A percentile compares a stretch with the other conserved stretches of the same genome.
These are phyloP conservation scores for Brachionus rotundiformis DNA, from an alignment of 1,140 invertebrate genomes.

Conservation along the genomic window DNA sequence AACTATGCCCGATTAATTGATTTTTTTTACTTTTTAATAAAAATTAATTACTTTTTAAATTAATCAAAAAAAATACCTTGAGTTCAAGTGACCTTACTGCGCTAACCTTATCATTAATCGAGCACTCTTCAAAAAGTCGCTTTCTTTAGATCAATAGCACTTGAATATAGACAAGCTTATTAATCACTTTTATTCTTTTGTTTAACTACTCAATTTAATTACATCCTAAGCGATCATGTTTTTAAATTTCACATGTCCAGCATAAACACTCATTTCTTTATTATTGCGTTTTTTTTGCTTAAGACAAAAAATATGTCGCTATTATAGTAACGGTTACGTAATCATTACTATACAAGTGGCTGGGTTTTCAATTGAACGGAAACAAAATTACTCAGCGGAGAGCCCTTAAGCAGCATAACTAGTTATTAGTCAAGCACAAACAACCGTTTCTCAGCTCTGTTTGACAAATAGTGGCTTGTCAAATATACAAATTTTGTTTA, in stretches of 20 bases:
- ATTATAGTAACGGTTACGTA: not conserved
- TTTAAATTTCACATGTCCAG: too few species aligned
- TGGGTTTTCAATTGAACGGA: not conserved
- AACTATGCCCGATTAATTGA: constrained; percentile 24
- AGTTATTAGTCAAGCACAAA: too few species aligned
- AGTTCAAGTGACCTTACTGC: constrained; percentile 8
- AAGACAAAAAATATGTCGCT: not conserved
- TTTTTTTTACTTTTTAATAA: constrained; percentile 6
- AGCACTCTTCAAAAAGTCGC: constrained; percentile 5
- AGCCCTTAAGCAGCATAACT: too few species aligned
- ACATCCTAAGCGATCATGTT: too few species aligned
- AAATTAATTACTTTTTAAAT: constrained; percentile 45
- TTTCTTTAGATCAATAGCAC: constrained; percentile 7
- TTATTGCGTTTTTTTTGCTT: too few species aligned
- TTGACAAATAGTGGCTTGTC: not conserved
- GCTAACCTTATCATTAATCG: constrained; percentile 12
- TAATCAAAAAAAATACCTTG: constrained; percentile 42
- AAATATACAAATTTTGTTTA: too few species aligned
- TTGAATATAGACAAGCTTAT: not conserved
- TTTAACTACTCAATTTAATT: not conserved
- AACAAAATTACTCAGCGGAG: not conserved
- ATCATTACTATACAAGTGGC: not conserved
- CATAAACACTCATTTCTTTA: too few species aligned
- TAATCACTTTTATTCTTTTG: not conserved
- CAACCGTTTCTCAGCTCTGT: not conserved